phyloP scores from a whole-genome alignment of 1,140 invertebrate genomes.

The Drosophila sucinea region DNA sequence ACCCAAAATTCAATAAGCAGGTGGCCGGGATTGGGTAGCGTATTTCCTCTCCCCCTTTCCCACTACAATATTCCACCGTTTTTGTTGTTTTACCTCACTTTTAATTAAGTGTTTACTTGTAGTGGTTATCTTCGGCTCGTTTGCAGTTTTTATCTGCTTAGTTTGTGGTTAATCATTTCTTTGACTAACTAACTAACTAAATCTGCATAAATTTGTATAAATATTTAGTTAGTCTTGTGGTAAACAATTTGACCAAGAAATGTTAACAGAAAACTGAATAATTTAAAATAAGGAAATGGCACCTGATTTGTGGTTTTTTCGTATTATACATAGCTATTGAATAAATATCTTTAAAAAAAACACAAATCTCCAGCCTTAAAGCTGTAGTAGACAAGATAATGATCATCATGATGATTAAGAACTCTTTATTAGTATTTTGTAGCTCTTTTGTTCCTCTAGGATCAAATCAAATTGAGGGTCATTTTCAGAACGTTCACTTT shows the following conservation, averaged over 20 bases:
- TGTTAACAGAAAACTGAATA: slow-evolving; percentile 3
- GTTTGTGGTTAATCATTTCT: slow-evolving; percentile 45
- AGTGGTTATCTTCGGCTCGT: slow-evolving; percentile 43
- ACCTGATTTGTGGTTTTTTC: background rate
- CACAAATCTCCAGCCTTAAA: too few species aligned
- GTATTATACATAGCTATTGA: too few species aligned
- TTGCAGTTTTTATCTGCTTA: slow-evolving; percentile 32
- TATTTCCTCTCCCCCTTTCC: background rate
- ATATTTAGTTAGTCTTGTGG: slow-evolving; percentile 15
- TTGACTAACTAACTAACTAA: slow-evolving; percentile 25
- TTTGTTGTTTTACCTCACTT: slow-evolving; percentile 20
- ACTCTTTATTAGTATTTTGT: too few species aligned
- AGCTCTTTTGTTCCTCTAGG: too few species aligned
- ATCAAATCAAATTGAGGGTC: too few species aligned
- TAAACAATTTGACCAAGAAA: slow-evolving; percentile 5
- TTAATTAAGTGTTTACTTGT: slow-evolving; percentile 61
- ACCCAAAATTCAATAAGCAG: background rate
- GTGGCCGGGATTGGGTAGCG: background rate
- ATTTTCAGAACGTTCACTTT: too few species aligned
- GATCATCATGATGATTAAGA: too few species aligned
- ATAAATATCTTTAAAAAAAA: too few species aligned
- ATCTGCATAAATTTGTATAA: slow-evolving; percentile 25
- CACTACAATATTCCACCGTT: background rate
- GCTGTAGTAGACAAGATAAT: too few species aligned
- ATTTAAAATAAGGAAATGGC: background rate